Base-by-base conservation (phyloP, 2,888 invertebrate genomes). In the Eupithecia subfuscata region DNA sequence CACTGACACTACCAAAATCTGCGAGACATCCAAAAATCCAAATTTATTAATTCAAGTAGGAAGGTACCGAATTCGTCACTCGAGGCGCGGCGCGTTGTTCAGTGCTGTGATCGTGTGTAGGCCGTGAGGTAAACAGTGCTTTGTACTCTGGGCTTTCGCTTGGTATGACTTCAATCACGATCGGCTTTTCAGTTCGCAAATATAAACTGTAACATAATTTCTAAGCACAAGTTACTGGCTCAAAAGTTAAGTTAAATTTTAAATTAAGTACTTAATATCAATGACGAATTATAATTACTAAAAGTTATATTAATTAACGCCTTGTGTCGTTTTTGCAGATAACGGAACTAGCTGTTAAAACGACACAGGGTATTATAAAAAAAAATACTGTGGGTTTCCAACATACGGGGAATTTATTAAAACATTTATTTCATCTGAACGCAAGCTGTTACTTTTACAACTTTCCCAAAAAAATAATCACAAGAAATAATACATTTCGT, bases 401-500 rank as follows among this genome's bases (percentile, higher is more conserved):
- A 72, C 69, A 74, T 48, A 56, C 71, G 34, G 48, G 56, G 25
- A n/a, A 65, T 63, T 74, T 65, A 77, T 77, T 72, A 64, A 73
- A 70, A 78, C 75, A 80, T 78, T 78, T 70, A 65, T 73, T 73
- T 73, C 79, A 81, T 78, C 80, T 79, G 77, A 79, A 75, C 75
- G 80, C 80, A 82, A 82, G 81, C 81, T 82, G 81, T 77, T 79
- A 80, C 78, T 75, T 80, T 80, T 79, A 78, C 79, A 80, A 71
- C 80, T 74, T 78, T 79, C 78, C 69, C 75, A 81, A 80, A 82
- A 81, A 83, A 84, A 81, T 82, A 84, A 84, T 84, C 81, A 82
- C 79, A 82, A 82, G 79, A 84, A 84, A 85, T 82, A 83, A 84
- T 84, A 82, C 83, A 84, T 84, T 81, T 83, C 77, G 78, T 75